Base-by-base conservation (phyloP, 2,797 vertebrate species). In the Kryptopterus vitreolus region DNA sequence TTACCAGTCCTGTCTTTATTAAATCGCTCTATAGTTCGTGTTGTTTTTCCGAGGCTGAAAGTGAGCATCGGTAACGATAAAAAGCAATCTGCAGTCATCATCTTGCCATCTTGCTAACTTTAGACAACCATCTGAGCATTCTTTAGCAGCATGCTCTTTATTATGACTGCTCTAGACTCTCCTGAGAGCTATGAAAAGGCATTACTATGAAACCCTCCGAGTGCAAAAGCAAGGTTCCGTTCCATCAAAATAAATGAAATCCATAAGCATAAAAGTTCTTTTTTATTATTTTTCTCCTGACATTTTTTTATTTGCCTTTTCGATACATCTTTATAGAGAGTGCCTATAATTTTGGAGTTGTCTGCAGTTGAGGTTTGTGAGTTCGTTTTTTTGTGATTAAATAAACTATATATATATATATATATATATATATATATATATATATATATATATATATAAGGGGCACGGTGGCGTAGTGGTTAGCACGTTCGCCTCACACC, bases 51-150 rank as follows among this genome's bases (percentile, higher is more conserved):
- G 43, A n/a, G 70, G 52, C 52, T 53, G 46, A 62, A 71, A 62
- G 20, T 72, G 77, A 50, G 43, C 68, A 79, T 72, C 53, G 72
- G 58, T 33, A 38, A 61, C 24, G 29, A 55, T 80, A 15, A 63
- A 52, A 24, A 74, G 22, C 58, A 52, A 43, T 73, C 22, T 26
- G n/a, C 10, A 62, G 69, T 73, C 69, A 73, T 46, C 33, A 50
- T 9, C 18, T 20, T n/a, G 10, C 15, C 35, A 35, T 31, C 48
- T 31, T 35, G 26, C 76, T 74, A 22, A 65, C 71, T 62, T 55
- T 65, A 73, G 55, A 50, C 29, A 26, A 33, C 1, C 3, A 35
- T 80, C 15, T 46, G n/a, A 73, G 43, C n/a, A 12, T 58, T 48
- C 35, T 66, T 33, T 50, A 52, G 18, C 50, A 59, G 62, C 46